Evolutionary conservation across 2,113 vertebrate genomes (phyloP).

Genomic region (Mustelus asterias): DNA sequence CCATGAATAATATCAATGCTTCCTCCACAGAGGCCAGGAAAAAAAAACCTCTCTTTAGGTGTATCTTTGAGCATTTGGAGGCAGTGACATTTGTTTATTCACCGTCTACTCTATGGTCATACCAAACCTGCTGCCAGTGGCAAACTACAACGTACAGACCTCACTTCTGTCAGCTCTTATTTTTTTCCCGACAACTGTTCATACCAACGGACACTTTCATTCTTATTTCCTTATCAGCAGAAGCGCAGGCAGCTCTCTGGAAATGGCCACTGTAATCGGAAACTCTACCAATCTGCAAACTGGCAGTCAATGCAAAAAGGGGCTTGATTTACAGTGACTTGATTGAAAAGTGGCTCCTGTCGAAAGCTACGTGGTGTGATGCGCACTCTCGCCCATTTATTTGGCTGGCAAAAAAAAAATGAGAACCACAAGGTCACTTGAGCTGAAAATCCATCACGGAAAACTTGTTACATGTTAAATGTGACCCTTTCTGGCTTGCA

Average conservation of each 20-base stretch:
- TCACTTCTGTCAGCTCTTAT: neutral
- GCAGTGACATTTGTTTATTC: neutral
- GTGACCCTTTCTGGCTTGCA: neutral
- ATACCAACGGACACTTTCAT: neutral
- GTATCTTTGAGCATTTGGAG: neutral
- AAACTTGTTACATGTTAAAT: neutral
- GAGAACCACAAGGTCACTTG: neutral
- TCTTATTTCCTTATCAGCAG: neutral
- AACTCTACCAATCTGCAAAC: neutral
- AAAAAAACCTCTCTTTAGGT: neutral
- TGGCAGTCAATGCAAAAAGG: neutral
- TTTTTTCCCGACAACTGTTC: no score
- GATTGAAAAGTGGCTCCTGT: neutral
- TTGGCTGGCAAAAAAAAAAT: neutral
- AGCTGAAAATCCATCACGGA: neutral
- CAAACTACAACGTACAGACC: neutral
- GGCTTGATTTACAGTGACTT: neutral
- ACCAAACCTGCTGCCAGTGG: neutral
- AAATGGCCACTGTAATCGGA: neutral
- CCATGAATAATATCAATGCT: neutral
- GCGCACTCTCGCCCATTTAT: neutral
- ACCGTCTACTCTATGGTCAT: neutral
- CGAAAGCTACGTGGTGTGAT: no score
- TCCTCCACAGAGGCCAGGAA: neutral
- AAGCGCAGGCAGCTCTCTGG: neutral